Evolutionary conservation across 2,888 invertebrate species (phyloP).

Genomic region (Encarsia formosa): DNA sequence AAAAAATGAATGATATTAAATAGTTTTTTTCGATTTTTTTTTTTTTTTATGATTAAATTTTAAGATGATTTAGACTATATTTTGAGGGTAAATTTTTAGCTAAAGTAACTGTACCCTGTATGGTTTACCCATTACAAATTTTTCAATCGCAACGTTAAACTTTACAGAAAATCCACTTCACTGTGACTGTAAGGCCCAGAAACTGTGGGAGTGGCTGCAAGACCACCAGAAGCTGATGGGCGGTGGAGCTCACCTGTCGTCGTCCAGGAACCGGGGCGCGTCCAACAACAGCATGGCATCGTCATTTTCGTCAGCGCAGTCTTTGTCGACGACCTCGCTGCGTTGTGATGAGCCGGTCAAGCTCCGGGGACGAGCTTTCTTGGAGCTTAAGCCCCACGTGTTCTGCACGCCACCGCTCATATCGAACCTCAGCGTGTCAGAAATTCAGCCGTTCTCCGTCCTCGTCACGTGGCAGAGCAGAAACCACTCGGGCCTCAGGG

Average conservation of each 20-base stretch:
- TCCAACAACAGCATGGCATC: constrained; percentile 5
- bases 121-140: too few species aligned
- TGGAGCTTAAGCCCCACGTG: constrained; percentile 74
- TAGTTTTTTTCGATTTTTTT: too few species aligned
- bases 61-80: too few species aligned
- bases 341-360: constrained; percentile 78
- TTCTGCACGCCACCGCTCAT: constrained; percentile 82
- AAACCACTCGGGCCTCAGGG: constrained; percentile 78
- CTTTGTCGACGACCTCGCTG: not conserved
- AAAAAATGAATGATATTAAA: too few species aligned
- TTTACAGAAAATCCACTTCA: constrained; percentile 84
- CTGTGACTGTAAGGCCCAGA: constrained; percentile 86
- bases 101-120: too few species aligned
- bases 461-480: constrained; percentile 86
- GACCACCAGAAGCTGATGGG: constrained; percentile 76
- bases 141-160: too few species aligned
- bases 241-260: constrained; percentile 28
- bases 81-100: too few species aligned
- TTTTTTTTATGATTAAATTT: too few species aligned
- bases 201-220: constrained; percentile 88
- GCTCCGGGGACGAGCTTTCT: constrained; percentile 69
- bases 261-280: not conserved
- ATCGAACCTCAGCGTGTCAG: constrained; percentile 79
- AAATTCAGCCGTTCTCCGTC: constrained; percentile 82
- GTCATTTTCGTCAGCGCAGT: too few species aligned